Evolutionary conservation across 1,140 invertebrate species (phyloP).

Genomic region (Drosophila equinoxialis): DNA sequence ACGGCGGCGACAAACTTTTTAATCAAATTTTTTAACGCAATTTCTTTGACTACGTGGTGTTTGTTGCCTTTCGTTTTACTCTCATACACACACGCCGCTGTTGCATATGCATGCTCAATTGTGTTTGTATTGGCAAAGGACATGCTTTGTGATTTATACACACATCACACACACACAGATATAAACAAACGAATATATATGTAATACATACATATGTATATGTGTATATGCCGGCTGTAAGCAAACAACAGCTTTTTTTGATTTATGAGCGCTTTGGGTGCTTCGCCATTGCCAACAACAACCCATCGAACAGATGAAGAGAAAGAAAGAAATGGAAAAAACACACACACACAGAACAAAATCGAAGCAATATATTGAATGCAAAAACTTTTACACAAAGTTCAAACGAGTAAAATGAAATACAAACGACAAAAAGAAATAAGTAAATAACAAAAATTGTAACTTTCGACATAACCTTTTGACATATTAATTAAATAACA

Average conservation of each 20-base stretch:
- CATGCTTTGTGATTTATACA: conserved; percentile 82
- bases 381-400: conserved; percentile 56
- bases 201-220: not conserved
- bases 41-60: conserved; percentile 64
- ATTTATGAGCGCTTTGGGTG: conserved; percentile 80
- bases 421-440: not conserved
- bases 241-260: conserved; percentile 72
- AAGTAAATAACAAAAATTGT: not conserved
- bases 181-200: not conserved
- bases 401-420: conserved; percentile 46
- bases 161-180: conserved; percentile 50
- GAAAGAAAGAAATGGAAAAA: conserved; percentile 13
- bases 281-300: conserved; percentile 43
- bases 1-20: conserved; percentile 76
- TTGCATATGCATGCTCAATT: conserved; percentile 81
- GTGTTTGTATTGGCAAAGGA: conserved; percentile 81
- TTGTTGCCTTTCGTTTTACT: conserved; percentile 9
- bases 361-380: conserved; percentile 49
- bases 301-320: conserved; percentile 20
- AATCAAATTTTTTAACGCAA: conserved; percentile 77
- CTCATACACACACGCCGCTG: conserved; percentile 38
- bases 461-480: not conserved
- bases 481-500: not conserved
- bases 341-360: conserved; percentile 41
- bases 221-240: conserved; percentile 38